Conservation (phyloP, 35 echinoderm and acorn worm species). For the Acanthaster planci region DNA sequence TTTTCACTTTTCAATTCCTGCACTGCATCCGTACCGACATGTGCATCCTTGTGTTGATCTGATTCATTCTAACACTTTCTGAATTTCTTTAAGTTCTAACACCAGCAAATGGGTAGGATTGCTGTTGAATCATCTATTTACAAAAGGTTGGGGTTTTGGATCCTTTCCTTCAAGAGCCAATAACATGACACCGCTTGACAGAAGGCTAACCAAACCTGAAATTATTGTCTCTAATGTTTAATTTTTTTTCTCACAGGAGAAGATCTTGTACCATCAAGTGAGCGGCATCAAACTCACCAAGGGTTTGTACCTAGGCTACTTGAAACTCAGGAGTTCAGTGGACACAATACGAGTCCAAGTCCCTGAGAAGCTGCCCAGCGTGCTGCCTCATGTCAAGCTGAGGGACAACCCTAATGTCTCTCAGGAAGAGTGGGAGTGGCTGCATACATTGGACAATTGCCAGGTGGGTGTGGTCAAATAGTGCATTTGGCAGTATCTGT, state of each 20-base stretch:
- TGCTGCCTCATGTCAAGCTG: constrained; percentile 90
- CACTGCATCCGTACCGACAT: too few species aligned
- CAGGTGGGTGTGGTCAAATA: constrained; percentile 70
- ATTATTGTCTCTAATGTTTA: not conserved
- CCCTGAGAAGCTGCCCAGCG: constrained; percentile 77
- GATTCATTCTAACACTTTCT: too few species aligned
- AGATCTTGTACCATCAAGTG: constrained; percentile 83
- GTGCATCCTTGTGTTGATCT: too few species aligned
- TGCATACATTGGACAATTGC: constrained; percentile 83
- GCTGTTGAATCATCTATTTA: too few species aligned
- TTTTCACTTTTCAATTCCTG: too few species aligned
- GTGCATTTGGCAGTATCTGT: too few species aligned
- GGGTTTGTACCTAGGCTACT: constrained; percentile 89
- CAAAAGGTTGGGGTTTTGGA: too few species aligned
- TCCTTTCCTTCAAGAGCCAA: too few species aligned
- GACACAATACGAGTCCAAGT: constrained; percentile 94
- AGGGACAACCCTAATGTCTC: constrained; percentile 92
- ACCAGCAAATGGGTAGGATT: too few species aligned
- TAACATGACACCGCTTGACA: too few species aligned
- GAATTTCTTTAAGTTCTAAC: too few species aligned
- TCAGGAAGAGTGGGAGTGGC: constrained; percentile 93
- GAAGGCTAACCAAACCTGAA: too few species aligned
- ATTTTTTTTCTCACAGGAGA: constrained; percentile 58
- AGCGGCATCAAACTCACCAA: constrained; percentile 60
- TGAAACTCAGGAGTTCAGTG: constrained; percentile 87